phyloP scores from a whole-genome alignment of 2,113 vertebrate genomes.

The Sula dactylatra region DNA sequence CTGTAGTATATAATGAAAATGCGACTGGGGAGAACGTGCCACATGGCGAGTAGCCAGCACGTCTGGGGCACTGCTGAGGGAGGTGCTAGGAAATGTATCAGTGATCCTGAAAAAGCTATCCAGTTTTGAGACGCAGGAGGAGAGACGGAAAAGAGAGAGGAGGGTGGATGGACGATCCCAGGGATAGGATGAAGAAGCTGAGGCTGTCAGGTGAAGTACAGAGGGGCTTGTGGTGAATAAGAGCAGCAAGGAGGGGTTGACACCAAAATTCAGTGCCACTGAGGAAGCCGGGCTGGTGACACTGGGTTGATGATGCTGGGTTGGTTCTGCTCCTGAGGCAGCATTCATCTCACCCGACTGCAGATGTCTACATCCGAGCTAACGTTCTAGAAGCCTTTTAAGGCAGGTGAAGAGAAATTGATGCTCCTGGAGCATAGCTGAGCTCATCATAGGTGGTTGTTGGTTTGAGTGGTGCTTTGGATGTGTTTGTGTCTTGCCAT shows the following conservation, averaged over 20 bases:
- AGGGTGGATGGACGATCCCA: not conserved
- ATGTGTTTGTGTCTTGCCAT: not conserved
- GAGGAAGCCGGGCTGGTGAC: not conserved
- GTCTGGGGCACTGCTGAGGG: not conserved
- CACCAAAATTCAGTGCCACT: not conserved
- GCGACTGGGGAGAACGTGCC: not conserved
- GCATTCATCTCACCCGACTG: not conserved
- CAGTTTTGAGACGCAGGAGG: not conserved
- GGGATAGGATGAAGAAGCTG: not conserved
- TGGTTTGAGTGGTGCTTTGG: not conserved
- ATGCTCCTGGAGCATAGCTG: not conserved
- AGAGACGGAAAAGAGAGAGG: not conserved
- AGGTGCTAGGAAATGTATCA: not conserved
- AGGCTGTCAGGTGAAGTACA: not conserved
- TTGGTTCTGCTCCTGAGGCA: not conserved
- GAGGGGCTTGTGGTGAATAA: not conserved
- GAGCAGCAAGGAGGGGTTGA: not conserved
- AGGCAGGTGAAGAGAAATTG: not conserved
- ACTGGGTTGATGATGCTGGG: not conserved
- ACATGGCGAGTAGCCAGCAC: fast-evolving
- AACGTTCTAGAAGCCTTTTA: not conserved
- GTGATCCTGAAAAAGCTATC: not conserved
- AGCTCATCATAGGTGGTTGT: not conserved
- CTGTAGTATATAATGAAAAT: not conserved
- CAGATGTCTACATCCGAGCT: not conserved